A percentile compares a stretch with the other conserved stretches of the same genome.
phyloP scores from a whole-genome alignment of 2,113 vertebrate genomes.

The Chaetodon trifascialis region DNA sequence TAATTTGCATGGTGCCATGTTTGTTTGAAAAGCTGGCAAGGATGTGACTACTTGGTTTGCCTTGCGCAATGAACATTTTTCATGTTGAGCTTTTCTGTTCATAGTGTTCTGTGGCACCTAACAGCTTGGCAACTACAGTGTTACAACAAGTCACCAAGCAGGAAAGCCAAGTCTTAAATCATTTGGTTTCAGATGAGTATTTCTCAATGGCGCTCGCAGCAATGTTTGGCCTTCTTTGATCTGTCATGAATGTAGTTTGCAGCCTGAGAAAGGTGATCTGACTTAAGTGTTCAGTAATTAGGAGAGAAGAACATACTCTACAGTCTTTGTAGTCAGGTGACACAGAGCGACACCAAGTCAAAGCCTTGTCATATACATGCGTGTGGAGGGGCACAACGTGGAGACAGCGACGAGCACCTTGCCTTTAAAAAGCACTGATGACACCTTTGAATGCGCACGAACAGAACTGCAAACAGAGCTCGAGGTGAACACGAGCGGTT shows the following conservation, averaged over 20 bases:
- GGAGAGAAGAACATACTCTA: neutral
- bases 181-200: neutral
- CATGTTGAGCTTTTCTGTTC: neutral
- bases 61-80: conserved; percentile 2
- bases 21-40: conserved; percentile 15
- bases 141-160: conserved; percentile 3
- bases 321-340: conserved; percentile 15
- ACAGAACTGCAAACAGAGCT: neutral
- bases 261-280: conserved; percentile 4
- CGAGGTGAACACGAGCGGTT: neutral
- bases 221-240: conserved; percentile 47
- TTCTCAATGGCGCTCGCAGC: conserved; percentile 49
- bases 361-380: neutral
- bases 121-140: neutral
- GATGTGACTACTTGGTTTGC: conserved; percentile 5
- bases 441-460: neutral
- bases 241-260: conserved; percentile 30
- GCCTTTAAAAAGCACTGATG: neutral
- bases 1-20: conserved; percentile 8
- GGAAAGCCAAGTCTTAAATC: conserved; percentile 54
- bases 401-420: neutral
- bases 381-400: neutral
- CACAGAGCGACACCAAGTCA: neutral
- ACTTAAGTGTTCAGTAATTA: conserved; percentile 24
- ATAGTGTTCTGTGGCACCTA: conserved; percentile 17